phyloP scores from a whole-genome alignment of 2,888 invertebrate genomes.

The Erebia aethiops region DNA sequence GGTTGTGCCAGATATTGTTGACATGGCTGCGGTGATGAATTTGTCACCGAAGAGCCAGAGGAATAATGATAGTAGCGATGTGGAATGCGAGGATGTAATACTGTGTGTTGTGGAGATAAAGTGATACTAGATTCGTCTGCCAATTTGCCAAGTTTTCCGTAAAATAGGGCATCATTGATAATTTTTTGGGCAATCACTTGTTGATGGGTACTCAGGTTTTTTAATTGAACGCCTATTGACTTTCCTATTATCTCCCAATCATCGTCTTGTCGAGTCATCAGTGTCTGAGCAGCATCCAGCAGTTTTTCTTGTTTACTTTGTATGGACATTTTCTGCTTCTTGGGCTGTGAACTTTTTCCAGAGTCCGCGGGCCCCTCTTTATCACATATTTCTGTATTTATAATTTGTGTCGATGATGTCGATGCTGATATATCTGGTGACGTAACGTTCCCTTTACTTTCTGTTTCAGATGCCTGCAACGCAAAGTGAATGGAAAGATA shows the following conservation, averaged over 20 bases:
- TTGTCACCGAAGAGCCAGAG: slow-evolving; percentile 2
- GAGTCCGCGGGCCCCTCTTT: not conserved
- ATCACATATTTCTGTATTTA: not conserved
- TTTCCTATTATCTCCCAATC: not conserved
- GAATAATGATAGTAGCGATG: not conserved
- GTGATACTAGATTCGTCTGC: too few relatives aligned
- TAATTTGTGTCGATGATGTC: not conserved
- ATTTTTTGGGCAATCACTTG: too few relatives aligned
- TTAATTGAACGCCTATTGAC: not conserved
- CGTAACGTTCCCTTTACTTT: not conserved
- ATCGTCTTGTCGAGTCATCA: not conserved
- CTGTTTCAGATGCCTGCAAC: slow-evolving; percentile 2
- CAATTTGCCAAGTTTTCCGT: too few relatives aligned
- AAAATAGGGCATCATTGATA: too few relatives aligned
- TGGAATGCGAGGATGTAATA: too few relatives aligned
- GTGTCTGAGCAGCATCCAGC: not conserved
- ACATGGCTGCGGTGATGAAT: slow-evolving; percentile 4
- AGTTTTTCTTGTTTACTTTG: not conserved
- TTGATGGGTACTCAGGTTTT: too few relatives aligned
- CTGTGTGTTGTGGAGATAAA: too few relatives aligned
- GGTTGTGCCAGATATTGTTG: slow-evolving; percentile 4
- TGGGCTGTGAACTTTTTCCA: not conserved
- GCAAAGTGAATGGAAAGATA: slow-evolving; percentile 1
- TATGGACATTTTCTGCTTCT: not conserved
- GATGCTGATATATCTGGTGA: not conserved